Conservation (phyloP, 2,888 invertebrate genomes). For the Ophion ellenae region DNA sequence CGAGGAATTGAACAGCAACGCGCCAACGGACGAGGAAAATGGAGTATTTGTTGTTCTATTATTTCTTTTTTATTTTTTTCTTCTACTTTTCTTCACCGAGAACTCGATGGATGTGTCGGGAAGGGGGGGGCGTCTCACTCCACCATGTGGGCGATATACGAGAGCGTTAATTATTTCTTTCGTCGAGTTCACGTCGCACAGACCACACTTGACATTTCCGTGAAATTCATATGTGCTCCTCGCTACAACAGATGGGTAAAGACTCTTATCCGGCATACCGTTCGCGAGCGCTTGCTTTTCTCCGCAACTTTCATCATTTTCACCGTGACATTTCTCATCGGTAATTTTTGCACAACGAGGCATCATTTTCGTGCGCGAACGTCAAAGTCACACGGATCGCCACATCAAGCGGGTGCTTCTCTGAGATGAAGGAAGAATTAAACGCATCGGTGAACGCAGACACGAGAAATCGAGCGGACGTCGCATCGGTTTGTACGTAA, state of each 20-base stretch:
- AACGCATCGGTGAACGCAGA: no score
- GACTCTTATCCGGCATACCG: slow-evolving; percentile 1
- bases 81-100: slow-evolving; percentile 3
- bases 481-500: no score
- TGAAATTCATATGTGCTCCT: slow-evolving; percentile 34
- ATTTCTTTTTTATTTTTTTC: slow-evolving; percentile 25
- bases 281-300: neutral
- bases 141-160: slow-evolving; percentile 56
- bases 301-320: neutral
- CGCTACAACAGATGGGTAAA: slow-evolving; percentile 18
- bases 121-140: neutral
- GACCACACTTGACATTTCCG: slow-evolving; percentile 54
- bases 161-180: slow-evolving; percentile 55
- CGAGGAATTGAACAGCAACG: slow-evolving; percentile 51
- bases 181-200: slow-evolving; percentile 35
- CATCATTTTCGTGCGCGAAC: neutral
- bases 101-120: slow-evolving; percentile 13
- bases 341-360: neutral
- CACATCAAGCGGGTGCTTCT: neutral
- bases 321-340: neutral
- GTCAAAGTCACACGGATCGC: neutral
- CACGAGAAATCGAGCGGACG: no score
- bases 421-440: no score
- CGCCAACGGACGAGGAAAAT: slow-evolving; percentile 40
- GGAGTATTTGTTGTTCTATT: slow-evolving; percentile 17